Evolutionary conservation across 2,113 vertebrate genomes (phyloP), one percentile per base, ranked within the genome.

Genomic region (Bombycilla garrulus): DNA sequence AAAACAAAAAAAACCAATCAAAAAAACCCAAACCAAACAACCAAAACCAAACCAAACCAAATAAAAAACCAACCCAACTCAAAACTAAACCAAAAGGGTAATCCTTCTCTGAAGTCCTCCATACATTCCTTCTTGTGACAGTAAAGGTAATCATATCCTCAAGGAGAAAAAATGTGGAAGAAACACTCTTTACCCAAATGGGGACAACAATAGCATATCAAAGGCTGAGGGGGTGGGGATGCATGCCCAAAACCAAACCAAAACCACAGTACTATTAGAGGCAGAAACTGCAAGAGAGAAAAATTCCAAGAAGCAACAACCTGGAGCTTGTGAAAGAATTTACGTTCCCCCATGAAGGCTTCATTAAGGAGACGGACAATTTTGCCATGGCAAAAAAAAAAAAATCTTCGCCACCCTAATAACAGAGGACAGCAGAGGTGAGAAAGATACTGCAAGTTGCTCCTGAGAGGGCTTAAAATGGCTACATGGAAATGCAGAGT

Each of bases 261-360:
- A 81, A 70, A 53, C 3, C 40, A 85, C 35, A 57, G 15, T 28
- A 50, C 12, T 78, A 50, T 65, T 36, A 31, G 19, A 79, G 38
- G 31, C 20, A 88, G 66, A 71, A 86, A 72, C 33, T 67, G 40
- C 18, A 67, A 54, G 10, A 83, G 21, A 74, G 10, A 66, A 62
- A 57, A 81, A 71, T 53, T 23, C 22, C 40, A 88, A 48, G 16
- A 51, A 72, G 5, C 8, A 57, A 51, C 14, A 65, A 42, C 12
- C 67, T 44, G 12, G 12, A 25, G 47, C 12, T 71, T 10, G 5
- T 28, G 19, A 66, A 85, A 61, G 61, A 67, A 79, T 35, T 79
- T 60, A 38, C 0, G 3, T 6, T 6, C 9, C 6, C 6, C 9
- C 5, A 12, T 5, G 21, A 33, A 9, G 13, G 24, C 57, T 67